Conservation (phyloP, 1,140 invertebrate genomes). For the Holcopasites calliopsidis region DNA sequence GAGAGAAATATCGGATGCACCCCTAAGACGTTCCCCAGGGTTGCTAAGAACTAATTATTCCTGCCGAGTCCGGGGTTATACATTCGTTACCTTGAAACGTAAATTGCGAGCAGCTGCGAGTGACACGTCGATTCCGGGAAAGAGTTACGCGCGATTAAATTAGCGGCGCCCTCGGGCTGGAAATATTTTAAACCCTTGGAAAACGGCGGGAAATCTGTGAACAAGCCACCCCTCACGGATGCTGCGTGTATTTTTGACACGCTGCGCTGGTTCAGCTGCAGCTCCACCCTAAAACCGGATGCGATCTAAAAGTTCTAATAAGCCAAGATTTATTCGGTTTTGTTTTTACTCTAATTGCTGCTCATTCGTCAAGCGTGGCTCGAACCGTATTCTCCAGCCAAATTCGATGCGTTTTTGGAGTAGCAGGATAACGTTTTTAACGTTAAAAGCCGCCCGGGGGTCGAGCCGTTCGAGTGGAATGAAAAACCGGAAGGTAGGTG, state of each 20-base stretch:
- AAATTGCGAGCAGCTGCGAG: slow-evolving; percentile 28
- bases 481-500: slow-evolving; percentile 14
- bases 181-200: background rate
- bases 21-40: background rate
- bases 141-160: slow-evolving; percentile 30
- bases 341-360: background rate
- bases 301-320: too few species aligned
- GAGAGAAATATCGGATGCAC: background rate
- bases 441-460: slow-evolving; percentile 9
- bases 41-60: slow-evolving; percentile 25
- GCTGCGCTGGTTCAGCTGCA: too few species aligned
- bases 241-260: background rate
- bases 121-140: slow-evolving; percentile 21
- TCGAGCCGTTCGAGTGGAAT: background rate
- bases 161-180: background rate
- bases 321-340: too few species aligned
- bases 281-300: too few species aligned
- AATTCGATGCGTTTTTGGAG: background rate
- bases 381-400: background rate
- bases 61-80: background rate
- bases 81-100: slow-evolving; percentile 32
- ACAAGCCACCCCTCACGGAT: background rate
- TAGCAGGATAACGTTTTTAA: slow-evolving; percentile 15
- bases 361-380: background rate
- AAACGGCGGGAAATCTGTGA: background rate